Percentiles rank a stretch among this genome's conserved stretches.
Evolutionary conservation across 64 coral and sea anemone genomes (phyloP).

Genomic region (Anthopleura sola): DNA sequence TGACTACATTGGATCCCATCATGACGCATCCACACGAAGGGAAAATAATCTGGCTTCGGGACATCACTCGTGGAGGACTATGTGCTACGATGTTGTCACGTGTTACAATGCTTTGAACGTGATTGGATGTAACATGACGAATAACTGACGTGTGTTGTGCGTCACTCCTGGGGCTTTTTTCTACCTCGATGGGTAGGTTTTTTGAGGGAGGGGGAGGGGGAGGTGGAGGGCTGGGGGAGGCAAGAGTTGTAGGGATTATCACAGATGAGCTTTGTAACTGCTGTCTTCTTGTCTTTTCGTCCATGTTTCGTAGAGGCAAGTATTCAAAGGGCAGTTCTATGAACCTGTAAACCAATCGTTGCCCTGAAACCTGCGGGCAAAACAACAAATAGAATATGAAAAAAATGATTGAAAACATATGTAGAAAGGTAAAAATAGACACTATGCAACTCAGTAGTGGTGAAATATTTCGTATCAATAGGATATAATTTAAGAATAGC

Average conservation of each 20-base stretch:
- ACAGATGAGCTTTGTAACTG: background rate
- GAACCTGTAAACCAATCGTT: constrained; percentile 36
- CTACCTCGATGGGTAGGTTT: background rate
- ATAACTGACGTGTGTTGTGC: background rate
- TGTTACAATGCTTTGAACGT: background rate
- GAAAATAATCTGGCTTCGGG: background rate
- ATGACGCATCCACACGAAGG: background rate
- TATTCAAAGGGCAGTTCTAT: constrained; percentile 37
- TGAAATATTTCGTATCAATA: too few relatives aligned
- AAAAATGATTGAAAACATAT: background rate
- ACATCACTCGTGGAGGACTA: background rate
- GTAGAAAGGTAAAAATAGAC: too few relatives aligned
- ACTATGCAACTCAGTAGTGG: too few relatives aligned
- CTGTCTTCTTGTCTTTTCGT: background rate
- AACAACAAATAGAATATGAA: background rate
- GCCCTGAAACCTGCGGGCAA: constrained; percentile 22
- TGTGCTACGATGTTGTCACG: background rate
- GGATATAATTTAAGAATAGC: too few relatives aligned
- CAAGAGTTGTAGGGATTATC: background rate
- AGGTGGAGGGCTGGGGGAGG: too few relatives aligned
- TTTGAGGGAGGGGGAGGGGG: background rate
- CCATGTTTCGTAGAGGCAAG: constrained; percentile 24
- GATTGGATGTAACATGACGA: background rate
- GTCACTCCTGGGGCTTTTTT: background rate
- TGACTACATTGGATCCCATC: background rate